Evolutionary conservation across 2,888 invertebrate genomes (phyloP), one percentile per base, ranked within the genome.

Genomic region (Eupithecia abbreviata): DNA sequence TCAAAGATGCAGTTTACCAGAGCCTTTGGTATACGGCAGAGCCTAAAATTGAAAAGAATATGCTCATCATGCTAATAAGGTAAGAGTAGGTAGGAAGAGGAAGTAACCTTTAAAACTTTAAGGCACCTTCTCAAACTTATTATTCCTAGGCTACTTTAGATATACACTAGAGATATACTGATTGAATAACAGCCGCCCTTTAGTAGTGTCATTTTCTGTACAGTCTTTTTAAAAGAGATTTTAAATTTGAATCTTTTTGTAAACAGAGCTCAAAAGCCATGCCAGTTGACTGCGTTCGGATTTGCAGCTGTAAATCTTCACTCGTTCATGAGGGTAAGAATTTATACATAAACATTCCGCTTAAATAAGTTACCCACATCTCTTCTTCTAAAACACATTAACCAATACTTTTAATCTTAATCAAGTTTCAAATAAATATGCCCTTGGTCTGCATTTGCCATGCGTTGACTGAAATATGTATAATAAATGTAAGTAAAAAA

Each of bases 281-380:
- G 76, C 55, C 72, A 76, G 49, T 42, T 76, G 18, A 65, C 76
- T 13, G 76, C 76, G 3, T 62, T 18, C 7, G 76, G 76, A n/a
- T 76, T 76, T 41, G 69, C 73, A 41, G 70, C 72, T 18, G 76
- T 76, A 42, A 73, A 73, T 43, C 70, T 76, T 0, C 49, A 58
- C 5, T 58, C 72, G 9, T 69, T 69, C 30, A 69, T 69, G 69
- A 69, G 69, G 30, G 69, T 69, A 69, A 49, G 43, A 12, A 18
- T n/a, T 65, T 65, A n/a, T 41, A 62, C 10, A 62, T 2, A 18
- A 4, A 30, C 62, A 30, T 18, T 30, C 3, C 13, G 3, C 12
- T 49, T 3, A 13, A 49, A 13, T 51, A 5, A 4, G n/a, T 51
- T n/a, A 15, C 15, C 5, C 15, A 51, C 4, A 13, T 51, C 12